phyloP scores from a whole-genome alignment of 2,113 vertebrate species.

The Chaenogobius annularis region DNA sequence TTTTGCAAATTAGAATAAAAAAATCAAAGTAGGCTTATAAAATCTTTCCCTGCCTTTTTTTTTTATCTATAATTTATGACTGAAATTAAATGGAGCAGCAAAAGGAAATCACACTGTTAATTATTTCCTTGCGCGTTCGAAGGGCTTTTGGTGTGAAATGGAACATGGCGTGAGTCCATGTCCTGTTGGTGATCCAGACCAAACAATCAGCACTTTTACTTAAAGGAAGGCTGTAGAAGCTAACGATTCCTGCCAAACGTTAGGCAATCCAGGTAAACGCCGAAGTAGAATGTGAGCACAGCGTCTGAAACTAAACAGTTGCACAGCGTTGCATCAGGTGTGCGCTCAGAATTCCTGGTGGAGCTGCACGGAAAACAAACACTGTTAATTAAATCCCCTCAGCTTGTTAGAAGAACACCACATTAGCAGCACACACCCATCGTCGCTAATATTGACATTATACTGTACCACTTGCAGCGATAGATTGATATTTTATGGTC shows the following conservation, averaged over 20 bases:
- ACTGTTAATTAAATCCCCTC: conserved; percentile 81
- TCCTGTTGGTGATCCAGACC: conserved; percentile 1
- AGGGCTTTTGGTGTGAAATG: conserved; percentile 4
- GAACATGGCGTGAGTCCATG: conserved; percentile 2
- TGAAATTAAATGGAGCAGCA: neutral
- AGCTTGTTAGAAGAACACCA: conserved; percentile 69
- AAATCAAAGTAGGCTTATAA: neutral
- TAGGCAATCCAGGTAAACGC: conserved; percentile 9
- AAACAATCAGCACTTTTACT: neutral
- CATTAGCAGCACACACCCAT: conserved; percentile 46
- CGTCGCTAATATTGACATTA: conserved; percentile 35
- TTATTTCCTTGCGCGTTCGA: conserved; percentile 11
- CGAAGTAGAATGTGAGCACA: conserved; percentile 32
- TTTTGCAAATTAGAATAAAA: neutral
- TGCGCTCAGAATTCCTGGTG: conserved; percentile 64
- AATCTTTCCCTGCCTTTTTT: neutral
- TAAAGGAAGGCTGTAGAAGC: neutral
- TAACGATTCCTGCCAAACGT: conserved; percentile 5
- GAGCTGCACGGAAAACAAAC: conserved; percentile 75
- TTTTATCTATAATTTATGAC: neutral
- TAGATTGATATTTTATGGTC: conserved; percentile 41
- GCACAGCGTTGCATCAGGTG: conserved; percentile 80
- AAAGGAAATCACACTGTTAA: conserved; percentile 11
- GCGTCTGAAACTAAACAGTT: conserved; percentile 68
- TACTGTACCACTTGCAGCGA: conserved; percentile 32